phyloP scores from a whole-genome alignment of 2,113 vertebrate genomes.

The Notechis scutatus region DNA sequence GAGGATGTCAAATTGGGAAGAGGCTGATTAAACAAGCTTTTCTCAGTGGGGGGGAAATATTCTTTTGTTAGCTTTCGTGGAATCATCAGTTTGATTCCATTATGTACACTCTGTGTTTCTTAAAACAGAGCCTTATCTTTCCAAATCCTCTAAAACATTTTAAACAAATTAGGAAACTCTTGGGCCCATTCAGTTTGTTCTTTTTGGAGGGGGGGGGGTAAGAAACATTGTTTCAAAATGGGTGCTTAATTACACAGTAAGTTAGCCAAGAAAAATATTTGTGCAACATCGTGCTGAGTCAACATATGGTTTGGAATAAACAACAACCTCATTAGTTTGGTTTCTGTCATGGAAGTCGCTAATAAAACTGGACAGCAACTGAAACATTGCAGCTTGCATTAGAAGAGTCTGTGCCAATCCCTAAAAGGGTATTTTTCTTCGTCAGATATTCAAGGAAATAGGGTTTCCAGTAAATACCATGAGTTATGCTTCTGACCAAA shows the following conservation, averaged over 20 bases:
- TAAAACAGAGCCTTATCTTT: background rate
- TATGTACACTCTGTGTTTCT: background rate
- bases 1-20: background rate
- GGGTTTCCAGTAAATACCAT: background rate
- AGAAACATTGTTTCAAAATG: conserved; percentile 45
- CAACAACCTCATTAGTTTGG: conserved; percentile 28
- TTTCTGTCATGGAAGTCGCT: conserved; percentile 27
- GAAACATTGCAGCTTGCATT: conserved; percentile 4
- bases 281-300: conserved; percentile 45
- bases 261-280: conserved; percentile 57
- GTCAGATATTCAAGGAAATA: background rate
- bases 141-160: conserved; percentile 28
- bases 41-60: background rate
- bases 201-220: conserved; percentile 9
- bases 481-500: background rate
- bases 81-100: background rate
- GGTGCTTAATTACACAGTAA: conserved; percentile 37
- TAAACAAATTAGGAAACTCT: conserved; percentile 36
- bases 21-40: background rate
- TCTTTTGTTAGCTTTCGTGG: background rate
- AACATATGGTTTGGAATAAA: conserved; percentile 43
- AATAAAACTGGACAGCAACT: background rate
- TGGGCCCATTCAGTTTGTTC: background rate
- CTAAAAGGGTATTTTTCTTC: background rate
- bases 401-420: background rate